Base-by-base conservation (phyloP, 1,140 invertebrate genomes). In the Hypsibius dujardini region DNA sequence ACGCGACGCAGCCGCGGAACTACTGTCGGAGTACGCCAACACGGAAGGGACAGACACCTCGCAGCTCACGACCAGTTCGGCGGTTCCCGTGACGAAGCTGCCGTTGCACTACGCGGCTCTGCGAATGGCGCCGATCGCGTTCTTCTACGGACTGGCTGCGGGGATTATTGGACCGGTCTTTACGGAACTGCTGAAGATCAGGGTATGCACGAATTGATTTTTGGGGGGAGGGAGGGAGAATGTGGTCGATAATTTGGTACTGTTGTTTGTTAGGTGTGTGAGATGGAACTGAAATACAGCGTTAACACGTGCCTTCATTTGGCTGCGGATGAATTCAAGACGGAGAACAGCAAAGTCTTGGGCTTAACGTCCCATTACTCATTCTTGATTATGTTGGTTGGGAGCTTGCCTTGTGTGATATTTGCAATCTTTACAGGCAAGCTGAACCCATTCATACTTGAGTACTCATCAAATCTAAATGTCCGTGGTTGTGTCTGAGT, bases 131-230 rank as follows among this genome's bases (percentile, higher is more conserved):
- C 62, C 62, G 3, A 45, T 67, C 45, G 62, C 62, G 7, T 45
- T 67, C 42, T 67, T 67, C 62, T 67, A 15, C 42, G 62, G 62
- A 67, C 62, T 67, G 12, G 62, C 62, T 12, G 42, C 3, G 12
- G 62, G 62, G 42, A 12, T 67, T 7, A 42, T 42, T 67, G 62
- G 62, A 42, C 62, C 62, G 7, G 42, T 67, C 62, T 7, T 67
- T 7, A 67, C 42, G 12, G 62, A 67, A 67, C 45, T 67, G 45
- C 3, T 67, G 12, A 67, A 67, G 45, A 7, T 42, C 12, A 12
- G 62, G 62, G 62, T 67, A 67, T 15, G 12, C 45, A 15, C 42
- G 12, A 15, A 15, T 67, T 67, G 7, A 7, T n/a, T 7, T 12
- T 12, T 56, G n/a, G 7, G n/a, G 7, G 7, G 50, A 7, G n/a